These are phyloP conservation scores for Choloepus hoffmanni DNA, from an alignment of 2,113 vertebrate species.

Conservation along the genomic window DNA sequence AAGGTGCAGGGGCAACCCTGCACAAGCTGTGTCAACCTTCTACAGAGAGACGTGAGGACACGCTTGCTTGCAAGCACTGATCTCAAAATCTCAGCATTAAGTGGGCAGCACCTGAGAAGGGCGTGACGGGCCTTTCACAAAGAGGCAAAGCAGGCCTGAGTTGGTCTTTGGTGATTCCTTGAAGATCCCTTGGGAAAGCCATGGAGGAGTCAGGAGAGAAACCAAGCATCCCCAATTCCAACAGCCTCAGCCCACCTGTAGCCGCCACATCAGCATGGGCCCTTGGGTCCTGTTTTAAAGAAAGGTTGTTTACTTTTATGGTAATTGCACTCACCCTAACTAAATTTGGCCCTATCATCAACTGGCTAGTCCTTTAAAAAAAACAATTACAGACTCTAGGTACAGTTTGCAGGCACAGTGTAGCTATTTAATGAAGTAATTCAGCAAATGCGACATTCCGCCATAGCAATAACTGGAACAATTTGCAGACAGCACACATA, in stretches of 20 bases:
- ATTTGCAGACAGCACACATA: background rate
- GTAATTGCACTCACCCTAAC: background rate
- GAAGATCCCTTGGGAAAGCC: background rate
- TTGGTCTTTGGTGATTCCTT: accelerated
- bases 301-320: background rate
- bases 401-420: background rate
- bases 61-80: accelerated
- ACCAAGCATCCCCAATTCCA: too few species aligned
- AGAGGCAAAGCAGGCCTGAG: too few species aligned
- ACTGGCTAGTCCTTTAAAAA: background rate
- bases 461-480: accelerated
- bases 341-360: background rate
- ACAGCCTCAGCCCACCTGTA: accelerated
- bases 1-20: too few species aligned
- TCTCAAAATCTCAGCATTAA: background rate
- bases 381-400: background rate
- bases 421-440: background rate
- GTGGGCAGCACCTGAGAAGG: accelerated
- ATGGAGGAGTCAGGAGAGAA: accelerated
- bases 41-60: accelerated
- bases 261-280: too few species aligned
- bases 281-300: background rate
- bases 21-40: background rate
- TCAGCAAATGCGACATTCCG: background rate
- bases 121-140: accelerated